Evolutionary conservation across 2,113 vertebrate genomes (phyloP), one percentile per base, ranked within the genome.

Genomic region (Notarius quadriscutis): DNA sequence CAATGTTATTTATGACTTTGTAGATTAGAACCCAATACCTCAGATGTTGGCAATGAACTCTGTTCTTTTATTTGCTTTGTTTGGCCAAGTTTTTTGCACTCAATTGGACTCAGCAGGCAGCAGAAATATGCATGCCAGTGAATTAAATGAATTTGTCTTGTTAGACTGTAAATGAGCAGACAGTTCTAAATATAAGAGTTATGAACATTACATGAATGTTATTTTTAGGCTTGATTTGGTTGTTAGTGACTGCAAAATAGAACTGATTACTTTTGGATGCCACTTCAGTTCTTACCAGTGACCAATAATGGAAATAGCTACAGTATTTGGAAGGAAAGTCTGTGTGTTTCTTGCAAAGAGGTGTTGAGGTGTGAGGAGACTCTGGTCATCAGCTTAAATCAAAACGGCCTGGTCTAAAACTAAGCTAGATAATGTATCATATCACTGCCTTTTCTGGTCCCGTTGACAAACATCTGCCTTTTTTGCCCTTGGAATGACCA

Each of bases 21-120:
- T 71, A 57, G 48, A 51, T 81, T 81, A 22, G 14, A 84, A 48
- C 50, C 53, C 57, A 78, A 22, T 71, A 71, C 53, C 50, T 82
- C 67, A 72, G 63, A 57, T 81, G 57, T 87, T 84, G n/a, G 20
- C 65, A 84, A 58, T 78, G 75, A 60, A 87, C 50, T n/a, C 15
- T 50, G 72, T 57, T 83, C 17, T 50, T 57, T 60, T 30, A 51
- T 86, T 25, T 60, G 53, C 51, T 53, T 53, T 18, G n/a, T 4
- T 41, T 80, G 10, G 11, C 67, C 55, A 6, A 84, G 83, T 27
- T 72, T 78, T 72, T 48, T 25, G 63, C 51, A 18, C 7, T 14
- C n/a, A 86, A 53, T 22, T 58, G 30, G 30, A 57, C 63, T 48
- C 65, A 65, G 84, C 62, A 67, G 67, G 60, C 51, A 41, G 18